Percentiles rank a stretch among this genome's conserved stretches.
Evolutionary conservation across 2,888 invertebrate species (phyloP).

Genomic region (Rhaphigaster nebulosa): DNA sequence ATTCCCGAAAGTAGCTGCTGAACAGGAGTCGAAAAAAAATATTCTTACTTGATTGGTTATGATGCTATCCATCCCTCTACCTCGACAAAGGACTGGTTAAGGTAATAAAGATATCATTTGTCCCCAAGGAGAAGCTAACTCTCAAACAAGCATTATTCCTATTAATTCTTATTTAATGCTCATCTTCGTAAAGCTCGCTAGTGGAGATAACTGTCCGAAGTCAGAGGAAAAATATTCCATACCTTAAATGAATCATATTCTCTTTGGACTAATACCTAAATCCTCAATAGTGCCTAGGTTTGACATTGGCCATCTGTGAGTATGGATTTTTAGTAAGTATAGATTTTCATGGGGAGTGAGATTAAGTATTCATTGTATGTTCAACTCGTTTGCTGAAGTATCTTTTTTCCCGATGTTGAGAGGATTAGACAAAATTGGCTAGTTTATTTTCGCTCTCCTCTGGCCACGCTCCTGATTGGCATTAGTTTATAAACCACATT

Average conservation of each 20-base stretch:
- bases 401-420: no score
- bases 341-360: no score
- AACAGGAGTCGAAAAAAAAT: not conserved
- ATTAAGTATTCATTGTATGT: no score
- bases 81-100: not conserved
- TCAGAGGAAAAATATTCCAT: not conserved
- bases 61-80: not conserved
- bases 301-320: no score
- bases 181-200: not conserved
- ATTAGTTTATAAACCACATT: not conserved
- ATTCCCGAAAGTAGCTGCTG: constrained; percentile 13
- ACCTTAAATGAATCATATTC: not conserved
- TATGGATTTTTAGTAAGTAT: no score
- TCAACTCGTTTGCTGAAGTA: no score
- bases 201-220: not conserved
- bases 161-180: not conserved
- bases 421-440: not conserved
- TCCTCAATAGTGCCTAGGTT: no score
- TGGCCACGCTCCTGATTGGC: not conserved
- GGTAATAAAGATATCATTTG: not conserved
- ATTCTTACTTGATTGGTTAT: not conserved
- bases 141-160: not conserved
- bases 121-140: not conserved
- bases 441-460: not conserved
- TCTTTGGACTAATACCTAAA: no score